Evolutionary conservation across 2,888 invertebrate species (phyloP).

Genomic region (Bugula neritina): DNA sequence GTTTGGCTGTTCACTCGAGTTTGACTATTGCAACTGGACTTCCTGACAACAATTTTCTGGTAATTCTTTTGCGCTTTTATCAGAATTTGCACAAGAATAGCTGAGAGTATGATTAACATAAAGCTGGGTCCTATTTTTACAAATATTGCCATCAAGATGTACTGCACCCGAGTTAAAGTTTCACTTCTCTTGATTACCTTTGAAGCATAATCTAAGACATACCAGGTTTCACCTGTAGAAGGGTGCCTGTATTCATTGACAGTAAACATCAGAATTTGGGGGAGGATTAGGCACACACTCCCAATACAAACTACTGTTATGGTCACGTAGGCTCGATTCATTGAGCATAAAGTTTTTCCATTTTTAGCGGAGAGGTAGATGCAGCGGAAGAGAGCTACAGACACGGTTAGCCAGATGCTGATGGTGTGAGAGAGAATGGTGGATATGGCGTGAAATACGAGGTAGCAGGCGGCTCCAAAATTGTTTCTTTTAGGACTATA

Average conservation of each 20-base stretch:
- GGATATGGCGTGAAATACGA: constrained; percentile 76
- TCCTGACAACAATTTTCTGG: neutral
- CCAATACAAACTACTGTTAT: neutral
- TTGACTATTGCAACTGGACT: no score
- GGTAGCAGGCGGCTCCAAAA: constrained; percentile 52
- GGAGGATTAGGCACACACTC: neutral
- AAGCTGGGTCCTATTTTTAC: constrained; percentile 4
- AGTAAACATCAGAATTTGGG: neutral
- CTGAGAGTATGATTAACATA: neutral
- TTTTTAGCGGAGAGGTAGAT: constrained; percentile 66
- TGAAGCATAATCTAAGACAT: neutral
- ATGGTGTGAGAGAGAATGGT: constrained; percentile 82
- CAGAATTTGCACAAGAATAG: neutral
- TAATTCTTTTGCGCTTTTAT: neutral
- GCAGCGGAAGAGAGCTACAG: constrained; percentile 86
- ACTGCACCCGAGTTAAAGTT: neutral
- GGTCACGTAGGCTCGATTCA: neutral
- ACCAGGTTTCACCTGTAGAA: neutral
- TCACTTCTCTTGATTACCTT: neutral
- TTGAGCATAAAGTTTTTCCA: constrained; percentile 72
- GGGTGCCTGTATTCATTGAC: neutral
- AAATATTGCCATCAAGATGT: neutral
- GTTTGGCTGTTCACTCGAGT: neutral
- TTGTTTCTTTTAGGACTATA: constrained; percentile 40
- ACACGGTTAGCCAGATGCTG: constrained; percentile 86